Percentiles rank a stretch among this genome's conserved stretches.
Evolutionary conservation across 2,797 vertebrate genomes (phyloP).

Genomic region (Strix occidentalis): DNA sequence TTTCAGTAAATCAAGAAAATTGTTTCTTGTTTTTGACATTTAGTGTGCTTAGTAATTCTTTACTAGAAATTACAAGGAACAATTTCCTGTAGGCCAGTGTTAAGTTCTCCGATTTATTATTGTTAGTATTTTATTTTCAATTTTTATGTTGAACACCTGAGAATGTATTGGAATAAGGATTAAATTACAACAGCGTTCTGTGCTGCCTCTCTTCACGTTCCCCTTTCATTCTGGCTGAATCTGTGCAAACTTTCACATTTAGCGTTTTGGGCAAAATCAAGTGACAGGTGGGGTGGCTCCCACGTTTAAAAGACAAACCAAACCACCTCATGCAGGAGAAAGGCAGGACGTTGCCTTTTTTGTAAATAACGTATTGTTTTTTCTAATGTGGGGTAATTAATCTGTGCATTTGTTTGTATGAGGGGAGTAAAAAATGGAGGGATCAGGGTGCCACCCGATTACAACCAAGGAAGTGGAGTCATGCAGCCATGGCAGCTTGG

Average conservation of each 20-base stretch:
- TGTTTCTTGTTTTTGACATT: not conserved
- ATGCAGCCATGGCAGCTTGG: accelerated
- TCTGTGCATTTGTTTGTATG: not conserved
- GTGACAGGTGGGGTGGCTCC: not conserved
- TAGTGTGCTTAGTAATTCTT: not conserved
- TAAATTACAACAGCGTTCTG: not conserved
- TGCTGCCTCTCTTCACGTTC: not conserved
- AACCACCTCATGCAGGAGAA: not conserved
- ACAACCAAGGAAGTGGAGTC: not conserved
- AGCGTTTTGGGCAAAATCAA: not conserved
- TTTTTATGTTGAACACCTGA: not conserved
- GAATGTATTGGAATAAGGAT: not conserved
- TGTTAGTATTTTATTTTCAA: not conserved
- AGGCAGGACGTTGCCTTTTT: not conserved
- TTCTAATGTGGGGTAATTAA: not conserved
- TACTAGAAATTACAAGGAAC: not conserved
- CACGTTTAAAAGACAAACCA: not conserved
- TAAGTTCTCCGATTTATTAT: not conserved
- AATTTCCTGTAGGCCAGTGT: not conserved
- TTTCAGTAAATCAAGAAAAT: not conserved
- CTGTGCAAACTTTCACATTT: not conserved
- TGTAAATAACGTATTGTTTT: not conserved
- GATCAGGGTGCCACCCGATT: not conserved
- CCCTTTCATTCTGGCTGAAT: not conserved
- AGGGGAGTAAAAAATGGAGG: not conserved